phyloP scores from a whole-genome alignment of 2,888 invertebrate genomes.

The Lithophane ornitopus region DNA sequence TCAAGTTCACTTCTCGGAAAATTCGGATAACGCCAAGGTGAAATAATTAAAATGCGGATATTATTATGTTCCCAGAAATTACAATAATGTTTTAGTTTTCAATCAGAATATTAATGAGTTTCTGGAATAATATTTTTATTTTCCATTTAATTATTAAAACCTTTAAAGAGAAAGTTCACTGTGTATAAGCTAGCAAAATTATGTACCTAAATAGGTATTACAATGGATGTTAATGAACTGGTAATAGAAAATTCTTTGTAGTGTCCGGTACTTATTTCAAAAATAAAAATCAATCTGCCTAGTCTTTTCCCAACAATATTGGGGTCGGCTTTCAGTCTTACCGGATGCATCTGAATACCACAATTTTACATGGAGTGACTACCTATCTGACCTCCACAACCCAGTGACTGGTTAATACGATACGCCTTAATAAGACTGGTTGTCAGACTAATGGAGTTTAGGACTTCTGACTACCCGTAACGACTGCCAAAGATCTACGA shows the following conservation, averaged over 20 bases:
- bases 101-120: constrained; percentile 3
- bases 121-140: constrained; percentile 11
- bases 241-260: not conserved
- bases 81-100: not conserved
- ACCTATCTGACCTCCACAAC: no score
- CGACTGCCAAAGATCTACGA: not conserved
- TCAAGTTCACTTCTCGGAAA: not conserved
- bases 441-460: no score
- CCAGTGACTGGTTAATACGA: no score
- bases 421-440: no score
- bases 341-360: no score
- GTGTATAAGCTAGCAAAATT: not conserved
- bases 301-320: no score
- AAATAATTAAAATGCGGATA: constrained; percentile 14
- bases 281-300: no score
- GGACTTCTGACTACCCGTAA: not conserved
- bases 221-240: not conserved
- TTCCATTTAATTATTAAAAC: not conserved
- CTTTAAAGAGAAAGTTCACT: no score
- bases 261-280: not conserved
- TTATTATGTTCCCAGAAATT: not conserved
- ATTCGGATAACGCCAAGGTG: not conserved
- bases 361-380: no score
- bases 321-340: no score
- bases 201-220: not conserved